Conservation (phyloP, 2,113 vertebrate genomes). For the Rhipidura dahli region DNA sequence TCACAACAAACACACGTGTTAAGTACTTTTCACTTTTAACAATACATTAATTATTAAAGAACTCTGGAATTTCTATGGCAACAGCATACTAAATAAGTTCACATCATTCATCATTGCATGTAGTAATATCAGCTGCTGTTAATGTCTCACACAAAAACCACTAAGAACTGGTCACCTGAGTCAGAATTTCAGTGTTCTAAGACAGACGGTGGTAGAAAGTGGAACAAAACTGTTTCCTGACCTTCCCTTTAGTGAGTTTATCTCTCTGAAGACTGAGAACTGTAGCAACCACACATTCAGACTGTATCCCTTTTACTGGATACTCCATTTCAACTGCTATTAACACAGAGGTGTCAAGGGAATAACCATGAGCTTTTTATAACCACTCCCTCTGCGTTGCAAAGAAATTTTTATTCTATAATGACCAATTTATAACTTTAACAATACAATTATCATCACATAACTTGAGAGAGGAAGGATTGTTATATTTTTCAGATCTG, state of each 20-base stretch:
- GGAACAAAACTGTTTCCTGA: neutral
- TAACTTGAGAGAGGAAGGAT: neutral
- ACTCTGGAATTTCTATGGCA: slow-evolving; percentile 49
- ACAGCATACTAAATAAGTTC: neutral
- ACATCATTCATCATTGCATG: neutral
- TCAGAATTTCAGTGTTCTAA: neutral
- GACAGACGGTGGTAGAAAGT: neutral
- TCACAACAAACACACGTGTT: neutral
- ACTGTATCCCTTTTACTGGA: neutral
- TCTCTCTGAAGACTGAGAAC: neutral
- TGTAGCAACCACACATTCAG: neutral
- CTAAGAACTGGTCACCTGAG: neutral
- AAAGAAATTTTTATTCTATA: neutral
- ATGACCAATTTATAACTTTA: neutral
- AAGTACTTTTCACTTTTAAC: slow-evolving; percentile 50
- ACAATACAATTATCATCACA: neutral
- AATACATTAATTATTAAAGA: slow-evolving; percentile 62
- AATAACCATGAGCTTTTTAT: slow-evolving; percentile 23
- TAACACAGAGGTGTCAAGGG: neutral
- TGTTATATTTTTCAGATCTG: neutral
- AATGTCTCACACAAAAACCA: neutral
- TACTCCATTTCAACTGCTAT: neutral
- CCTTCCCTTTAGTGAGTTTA: neutral
- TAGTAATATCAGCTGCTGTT: neutral
- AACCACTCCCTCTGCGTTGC: neutral